Conservation (phyloP, 2,888 invertebrate species). For the Drosophila hawaiiensis region DNA sequence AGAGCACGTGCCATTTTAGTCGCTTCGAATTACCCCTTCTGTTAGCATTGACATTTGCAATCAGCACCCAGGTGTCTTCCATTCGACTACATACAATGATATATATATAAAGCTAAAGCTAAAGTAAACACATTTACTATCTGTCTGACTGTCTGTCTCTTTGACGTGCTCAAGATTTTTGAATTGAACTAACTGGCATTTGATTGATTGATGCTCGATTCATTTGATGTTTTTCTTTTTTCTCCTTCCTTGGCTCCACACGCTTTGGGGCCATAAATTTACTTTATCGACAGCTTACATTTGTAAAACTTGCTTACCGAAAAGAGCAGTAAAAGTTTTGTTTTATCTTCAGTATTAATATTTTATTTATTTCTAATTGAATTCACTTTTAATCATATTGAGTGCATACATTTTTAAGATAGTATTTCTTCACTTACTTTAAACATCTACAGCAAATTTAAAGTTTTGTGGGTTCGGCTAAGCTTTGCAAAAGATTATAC, state of each 20-base stretch:
- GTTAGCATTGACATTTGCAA: constrained; percentile 52
- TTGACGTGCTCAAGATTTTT: constrained; percentile 52
- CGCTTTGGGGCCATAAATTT: constrained; percentile 40
- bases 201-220: constrained; percentile 69
- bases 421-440: neutral
- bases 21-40: neutral
- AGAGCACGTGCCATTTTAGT: constrained; percentile 44
- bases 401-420: neutral
- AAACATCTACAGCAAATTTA: neutral
- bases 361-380: neutral
- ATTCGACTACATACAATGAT: neutral
- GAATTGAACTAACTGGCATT: constrained; percentile 52
- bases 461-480: neutral
- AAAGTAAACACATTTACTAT: neutral
- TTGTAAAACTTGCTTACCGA: neutral
- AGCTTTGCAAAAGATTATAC: neutral
- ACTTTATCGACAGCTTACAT: constrained; percentile 32
- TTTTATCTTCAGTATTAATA: neutral
- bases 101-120: neutral
- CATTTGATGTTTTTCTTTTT: constrained; percentile 7
- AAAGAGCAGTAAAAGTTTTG: neutral
- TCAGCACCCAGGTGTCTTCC: constrained; percentile 49
- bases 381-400: neutral
- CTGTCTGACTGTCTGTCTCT: constrained; percentile 41
- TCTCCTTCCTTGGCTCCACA: constrained; percentile 18